phyloP scores from a whole-genome alignment of 2,797 vertebrate genomes.

The Sphenodon punctatus region DNA sequence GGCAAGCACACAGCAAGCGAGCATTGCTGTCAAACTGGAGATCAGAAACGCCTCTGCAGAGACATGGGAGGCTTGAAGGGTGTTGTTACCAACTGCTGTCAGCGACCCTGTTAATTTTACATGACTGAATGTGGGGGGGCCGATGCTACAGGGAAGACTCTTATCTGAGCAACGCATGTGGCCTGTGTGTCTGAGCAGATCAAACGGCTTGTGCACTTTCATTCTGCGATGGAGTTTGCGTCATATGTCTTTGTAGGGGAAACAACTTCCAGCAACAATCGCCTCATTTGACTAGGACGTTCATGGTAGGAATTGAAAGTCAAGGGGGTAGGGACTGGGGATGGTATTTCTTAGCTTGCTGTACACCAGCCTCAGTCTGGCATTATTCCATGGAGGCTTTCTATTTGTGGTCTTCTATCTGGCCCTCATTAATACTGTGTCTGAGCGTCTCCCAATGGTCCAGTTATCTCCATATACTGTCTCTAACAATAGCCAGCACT shows the following conservation, averaged over 20 bases:
- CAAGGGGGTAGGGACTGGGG: not conserved
- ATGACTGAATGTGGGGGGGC: not conserved
- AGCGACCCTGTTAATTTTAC: fast-evolving
- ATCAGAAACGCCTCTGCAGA: not conserved
- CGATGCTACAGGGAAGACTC: fast-evolving
- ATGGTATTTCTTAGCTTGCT: not conserved
- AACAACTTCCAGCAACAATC: not conserved
- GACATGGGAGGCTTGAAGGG: fast-evolving
- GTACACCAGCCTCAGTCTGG: not conserved
- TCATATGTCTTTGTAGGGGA: not conserved
- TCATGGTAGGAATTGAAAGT: not conserved
- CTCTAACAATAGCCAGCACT: no score
- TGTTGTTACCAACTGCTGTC: not conserved
- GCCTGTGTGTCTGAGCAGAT: fast-evolving
- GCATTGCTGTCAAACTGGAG: not conserved
- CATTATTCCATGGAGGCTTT: not conserved
- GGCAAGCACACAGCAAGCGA: not conserved
- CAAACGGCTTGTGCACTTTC: fast-evolving
- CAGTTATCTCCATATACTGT: no score
- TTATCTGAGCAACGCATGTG: fast-evolving
- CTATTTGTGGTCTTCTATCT: no score
- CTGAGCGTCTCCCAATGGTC: no score
- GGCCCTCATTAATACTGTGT: no score
- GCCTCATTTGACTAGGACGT: not conserved
- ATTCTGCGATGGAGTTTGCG: not conserved